Evolutionary conservation across 1,140 invertebrate genomes (phyloP), one percentile per base, ranked within the genome.

Genomic region (Periplaneta americana): DNA sequence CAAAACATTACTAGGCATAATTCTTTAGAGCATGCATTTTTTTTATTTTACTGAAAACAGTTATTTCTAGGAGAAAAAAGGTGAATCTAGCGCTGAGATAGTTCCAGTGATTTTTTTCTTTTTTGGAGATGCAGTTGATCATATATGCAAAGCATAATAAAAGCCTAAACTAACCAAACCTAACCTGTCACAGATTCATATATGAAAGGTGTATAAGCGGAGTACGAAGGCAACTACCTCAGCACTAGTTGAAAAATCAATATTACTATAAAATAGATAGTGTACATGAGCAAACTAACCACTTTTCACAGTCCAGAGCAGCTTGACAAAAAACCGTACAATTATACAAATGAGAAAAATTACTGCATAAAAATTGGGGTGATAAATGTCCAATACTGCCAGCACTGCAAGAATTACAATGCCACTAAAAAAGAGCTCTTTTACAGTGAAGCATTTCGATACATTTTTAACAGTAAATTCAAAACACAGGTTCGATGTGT

Each of bases 381-480:
- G 22, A 77, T 34, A 22, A 36, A 77, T 18, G 75, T 77, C 75
- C 3, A 18, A 22, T 13, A 31, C 10, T 34, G 75, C 75, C n/a
- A 34, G 33, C 5, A 77, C 6, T 0, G 33, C 22, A 5, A 33
- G 18, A 0, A 77, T 33, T 77, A 77, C 17, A 77, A 77, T 2
- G 15, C 28, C 4, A 77, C 75, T 77, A 10, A 33, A 34, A 77
- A 77, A 6, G n/a, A 77, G 33, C 31, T 77, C 31, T 34, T 34
- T 77, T 17, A 6, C 35, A n/a, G 75, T 34, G 35, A 33, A 33
- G 17, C 28, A 77, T 34, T 28, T 31, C 35, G 75, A 77, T 31
- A 77, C 35, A 28, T 10, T 22, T 36, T 77, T 77, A 28, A 77
- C 35, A 11, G 75, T 77, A 77, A 77, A 77, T 77, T 77, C 75